Percentiles rank a stretch among this genome's conserved stretches.
phyloP scores from a whole-genome alignment of 2,797 vertebrate species.

The Arctocebus calabarensis region DNA sequence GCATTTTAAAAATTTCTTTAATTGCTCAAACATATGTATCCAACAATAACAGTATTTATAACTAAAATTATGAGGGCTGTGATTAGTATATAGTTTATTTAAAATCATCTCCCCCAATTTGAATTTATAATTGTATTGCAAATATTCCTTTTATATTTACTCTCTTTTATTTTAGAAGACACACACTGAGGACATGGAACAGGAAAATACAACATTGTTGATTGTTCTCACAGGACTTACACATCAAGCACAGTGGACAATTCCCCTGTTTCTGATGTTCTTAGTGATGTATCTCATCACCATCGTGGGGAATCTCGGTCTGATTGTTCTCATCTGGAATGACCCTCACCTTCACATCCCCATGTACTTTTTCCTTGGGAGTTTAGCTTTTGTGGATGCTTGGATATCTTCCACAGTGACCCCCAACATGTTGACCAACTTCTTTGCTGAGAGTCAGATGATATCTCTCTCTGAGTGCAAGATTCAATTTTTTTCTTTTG shows the following conservation, averaged over 20 bases:
- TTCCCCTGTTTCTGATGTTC: constrained; percentile 55
- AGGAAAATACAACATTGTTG: constrained; percentile 50
- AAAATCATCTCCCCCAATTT: background rate
- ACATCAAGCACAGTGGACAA: background rate
- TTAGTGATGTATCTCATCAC: constrained; percentile 59
- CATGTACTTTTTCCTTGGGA: constrained; percentile 71
- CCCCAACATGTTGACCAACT: constrained; percentile 15
- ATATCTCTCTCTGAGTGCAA: constrained; percentile 44
- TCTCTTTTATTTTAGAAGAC: background rate
- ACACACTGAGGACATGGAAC: constrained; percentile 8
- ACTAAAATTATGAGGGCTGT: too few species aligned
- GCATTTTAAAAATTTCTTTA: background rate
- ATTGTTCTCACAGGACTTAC: constrained; percentile 62
- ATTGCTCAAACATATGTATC: background rate
- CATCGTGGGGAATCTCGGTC: constrained; percentile 62
- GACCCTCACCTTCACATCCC: constrained; percentile 60
- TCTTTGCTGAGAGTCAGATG: background rate
- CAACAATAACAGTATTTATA: background rate
- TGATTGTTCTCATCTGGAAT: constrained; percentile 55
- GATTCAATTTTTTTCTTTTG: constrained; percentile 53
- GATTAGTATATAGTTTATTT: background rate
- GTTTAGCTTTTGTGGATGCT: constrained; percentile 64
- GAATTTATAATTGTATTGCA: too few species aligned
- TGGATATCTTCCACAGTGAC: constrained; percentile 63
- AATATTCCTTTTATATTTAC: background rate